These are phyloP conservation scores for Larimichthys polyactis DNA, from an alignment of 2,113 vertebrate genomes.

Conservation along the genomic window DNA sequence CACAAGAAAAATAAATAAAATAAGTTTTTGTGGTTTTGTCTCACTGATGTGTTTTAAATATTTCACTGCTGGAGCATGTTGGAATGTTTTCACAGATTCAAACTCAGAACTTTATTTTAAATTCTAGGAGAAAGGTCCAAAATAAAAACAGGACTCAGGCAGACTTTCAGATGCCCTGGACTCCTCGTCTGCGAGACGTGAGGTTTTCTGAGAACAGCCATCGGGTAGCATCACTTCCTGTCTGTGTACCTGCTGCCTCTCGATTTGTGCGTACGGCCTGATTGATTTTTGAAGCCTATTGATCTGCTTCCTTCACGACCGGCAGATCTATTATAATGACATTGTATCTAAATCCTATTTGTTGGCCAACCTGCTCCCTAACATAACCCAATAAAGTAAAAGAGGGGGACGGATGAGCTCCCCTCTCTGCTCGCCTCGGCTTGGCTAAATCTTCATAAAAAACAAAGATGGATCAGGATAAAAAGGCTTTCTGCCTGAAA, in stretches of 20 bases:
- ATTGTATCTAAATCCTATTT: conserved; percentile 80
- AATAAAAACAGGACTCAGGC: not conserved
- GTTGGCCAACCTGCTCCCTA: conserved; percentile 75
- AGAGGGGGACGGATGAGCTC: conserved; percentile 58
- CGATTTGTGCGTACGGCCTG: conserved; percentile 29
- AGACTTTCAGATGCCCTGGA: not conserved
- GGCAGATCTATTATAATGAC: conserved; percentile 79
- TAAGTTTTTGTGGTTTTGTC: not conserved
- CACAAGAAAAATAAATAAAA: not conserved
- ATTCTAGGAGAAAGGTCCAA: not conserved
- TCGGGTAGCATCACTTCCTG: conserved; percentile 48
- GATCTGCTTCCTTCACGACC: conserved; percentile 69
- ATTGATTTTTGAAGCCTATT: conserved; percentile 78
- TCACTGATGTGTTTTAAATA: not conserved
- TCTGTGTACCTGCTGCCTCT: conserved; percentile 45
- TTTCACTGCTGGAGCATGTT: not conserved
- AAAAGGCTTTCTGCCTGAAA: conserved; percentile 70
- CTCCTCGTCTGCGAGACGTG: not conserved
- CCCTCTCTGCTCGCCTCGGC: conserved; percentile 32
- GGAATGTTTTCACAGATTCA: not conserved
- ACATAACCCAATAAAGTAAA: conserved; percentile 78
- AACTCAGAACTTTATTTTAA: not conserved
- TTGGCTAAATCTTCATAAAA: conserved; percentile 75
- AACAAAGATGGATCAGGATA: conserved; percentile 65
- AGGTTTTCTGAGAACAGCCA: not conserved